These are phyloP conservation scores for Pseudobourletiella spinata DNA, from an alignment of 1,140 invertebrate genomes.

Conservation along the genomic window DNA sequence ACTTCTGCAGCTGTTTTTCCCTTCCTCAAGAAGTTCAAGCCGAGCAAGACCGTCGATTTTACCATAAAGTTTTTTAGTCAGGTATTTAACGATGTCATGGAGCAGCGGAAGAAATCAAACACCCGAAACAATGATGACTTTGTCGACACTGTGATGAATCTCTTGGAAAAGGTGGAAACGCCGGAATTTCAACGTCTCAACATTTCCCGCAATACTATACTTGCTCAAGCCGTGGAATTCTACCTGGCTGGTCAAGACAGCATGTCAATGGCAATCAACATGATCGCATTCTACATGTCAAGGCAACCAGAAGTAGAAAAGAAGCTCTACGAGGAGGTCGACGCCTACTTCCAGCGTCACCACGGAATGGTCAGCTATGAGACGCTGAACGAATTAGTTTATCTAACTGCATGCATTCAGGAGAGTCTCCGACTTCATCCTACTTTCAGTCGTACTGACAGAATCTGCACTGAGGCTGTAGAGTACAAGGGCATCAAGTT, in stretches of 20 bases:
- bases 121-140: no score
- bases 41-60: no score
- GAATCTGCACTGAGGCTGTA: slow-evolving; percentile 19
- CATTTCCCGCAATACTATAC: slow-evolving; percentile 25
- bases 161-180: no score
- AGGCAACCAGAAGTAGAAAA: slow-evolving; percentile 29
- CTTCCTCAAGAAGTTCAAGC: no score
- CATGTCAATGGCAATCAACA: slow-evolving; percentile 26
- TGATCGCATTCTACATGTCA: slow-evolving; percentile 29
- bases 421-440: slow-evolving; percentile 24
- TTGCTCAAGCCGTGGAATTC: slow-evolving; percentile 35
- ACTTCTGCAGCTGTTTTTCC: no score
- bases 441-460: slow-evolving; percentile 16
- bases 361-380: slow-evolving; percentile 30
- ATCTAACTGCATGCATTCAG: slow-evolving; percentile 27
- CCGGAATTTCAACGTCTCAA: no score
- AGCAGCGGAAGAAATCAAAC: no score
- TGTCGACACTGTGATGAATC: no score
- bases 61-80: no score
- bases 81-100: no score
- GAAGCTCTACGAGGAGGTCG: slow-evolving; percentile 33
- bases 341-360: slow-evolving; percentile 21
- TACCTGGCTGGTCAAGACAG: slow-evolving; percentile 37
- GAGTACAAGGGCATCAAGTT: slow-evolving; percentile 8
- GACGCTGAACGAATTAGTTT: slow-evolving; percentile 21